phyloP scores from a whole-genome alignment of 2,113 vertebrate genomes.

The Aix galericulata region DNA sequence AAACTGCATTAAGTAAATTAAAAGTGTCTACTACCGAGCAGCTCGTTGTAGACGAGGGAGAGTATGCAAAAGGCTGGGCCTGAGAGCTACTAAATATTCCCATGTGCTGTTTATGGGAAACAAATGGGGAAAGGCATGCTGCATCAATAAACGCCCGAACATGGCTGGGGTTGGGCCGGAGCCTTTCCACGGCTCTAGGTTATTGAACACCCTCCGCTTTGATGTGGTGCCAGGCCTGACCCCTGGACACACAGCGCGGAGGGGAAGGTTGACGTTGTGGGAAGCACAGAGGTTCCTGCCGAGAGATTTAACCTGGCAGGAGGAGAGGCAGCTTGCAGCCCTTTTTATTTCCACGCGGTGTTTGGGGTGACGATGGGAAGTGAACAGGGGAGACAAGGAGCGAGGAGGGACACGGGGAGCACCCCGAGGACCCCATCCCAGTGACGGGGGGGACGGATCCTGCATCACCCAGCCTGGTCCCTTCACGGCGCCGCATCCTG shows the following conservation, averaged over 20 bases:
- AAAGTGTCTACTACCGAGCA: constrained; percentile 75
- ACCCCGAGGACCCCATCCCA: accelerated
- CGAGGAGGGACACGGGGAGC: accelerated
- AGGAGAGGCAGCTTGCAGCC: constrained; percentile 57
- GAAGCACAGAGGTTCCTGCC: constrained; percentile 73
- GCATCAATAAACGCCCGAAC: constrained; percentile 76
- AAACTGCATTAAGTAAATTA: constrained; percentile 74
- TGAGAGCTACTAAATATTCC: constrained; percentile 85
- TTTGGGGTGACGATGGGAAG: background rate
- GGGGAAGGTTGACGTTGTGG: constrained; percentile 70
- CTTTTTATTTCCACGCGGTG: background rate
- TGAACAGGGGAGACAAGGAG: background rate
- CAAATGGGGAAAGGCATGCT: constrained; percentile 85
- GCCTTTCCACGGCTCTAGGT: constrained; percentile 65
- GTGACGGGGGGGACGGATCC: accelerated
- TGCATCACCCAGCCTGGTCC: background rate
- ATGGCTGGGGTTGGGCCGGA: constrained; percentile 72
- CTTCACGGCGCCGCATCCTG: accelerated
- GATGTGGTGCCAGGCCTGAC: constrained; percentile 81
- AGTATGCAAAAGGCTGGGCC: constrained; percentile 76
- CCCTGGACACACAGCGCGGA: constrained; percentile 63
- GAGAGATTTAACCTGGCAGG: constrained; percentile 70
- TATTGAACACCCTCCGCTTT: constrained; percentile 79
- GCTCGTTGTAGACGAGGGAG: constrained; percentile 70
- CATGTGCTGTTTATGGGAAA: constrained; percentile 93